A percentile compares a stretch with the other conserved stretches of the same genome.
Evolutionary conservation across 2,113 vertebrate genomes (phyloP).

Genomic region (Leptobrachium leishanense): DNA sequence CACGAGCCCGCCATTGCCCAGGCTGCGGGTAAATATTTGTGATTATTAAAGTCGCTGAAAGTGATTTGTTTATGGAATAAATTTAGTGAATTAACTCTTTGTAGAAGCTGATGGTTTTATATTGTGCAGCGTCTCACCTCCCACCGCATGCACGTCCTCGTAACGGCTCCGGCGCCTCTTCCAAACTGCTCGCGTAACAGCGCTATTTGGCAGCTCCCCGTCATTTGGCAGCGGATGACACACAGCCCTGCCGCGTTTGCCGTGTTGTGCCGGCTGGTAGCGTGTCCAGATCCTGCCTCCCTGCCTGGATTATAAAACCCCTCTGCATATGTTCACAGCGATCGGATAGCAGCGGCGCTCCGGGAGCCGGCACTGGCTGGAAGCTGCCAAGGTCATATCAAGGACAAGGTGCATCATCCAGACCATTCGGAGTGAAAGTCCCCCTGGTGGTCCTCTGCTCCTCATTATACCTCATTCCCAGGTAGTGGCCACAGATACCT

Average conservation of each 20-base stretch:
- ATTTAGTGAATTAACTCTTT: no score
- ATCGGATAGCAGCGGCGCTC: not conserved
- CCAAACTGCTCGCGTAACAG: slow-evolving; percentile 47
- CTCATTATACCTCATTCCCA: no score
- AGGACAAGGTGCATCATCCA: not conserved
- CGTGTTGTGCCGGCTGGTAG: slow-evolving; percentile 28
- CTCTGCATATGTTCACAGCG: slow-evolving; percentile 40
- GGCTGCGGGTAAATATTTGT: no score
- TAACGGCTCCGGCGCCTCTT: slow-evolving; percentile 1
- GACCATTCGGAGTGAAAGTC: no score
- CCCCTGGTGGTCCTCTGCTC: no score
- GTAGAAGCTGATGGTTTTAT: no score
- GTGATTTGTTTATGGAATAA: no score
- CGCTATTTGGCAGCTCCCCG: slow-evolving; percentile 33
- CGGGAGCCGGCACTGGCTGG: not conserved
- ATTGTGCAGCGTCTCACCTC: not conserved
- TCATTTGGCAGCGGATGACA: slow-evolving; percentile 34
- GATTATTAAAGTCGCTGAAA: no score
- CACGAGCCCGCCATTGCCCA: no score
- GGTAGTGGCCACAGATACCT: no score
- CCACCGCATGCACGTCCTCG: slow-evolving; percentile 17
- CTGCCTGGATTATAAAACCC: slow-evolving; percentile 28
- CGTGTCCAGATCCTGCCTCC: slow-evolving; percentile 20
- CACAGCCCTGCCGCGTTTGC: slow-evolving; percentile 24
- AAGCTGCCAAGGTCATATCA: slow-evolving; percentile 26